phyloP scores from a whole-genome alignment of 1,140 invertebrate species.

The roundworm (Caenorhabditis elegans) region WBcel235 BX284605.5:4888001-4888500 shows the following conservation, averaged over 20 bases:
- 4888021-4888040: not conserved
- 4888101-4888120: conserved; percentile 21
- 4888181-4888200: not conserved
- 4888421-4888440: not conserved
- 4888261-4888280: not conserved
- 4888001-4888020: conserved; percentile 28
- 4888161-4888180: not conserved
- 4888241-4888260: not conserved
- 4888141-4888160: not conserved
- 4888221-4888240: not conserved
- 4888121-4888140: conserved; percentile 32
- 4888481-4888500: too few relatives aligned
- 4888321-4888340: not conserved
- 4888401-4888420: not conserved
- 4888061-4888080: conserved; percentile 31
- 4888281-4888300: not conserved
- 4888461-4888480: too few relatives aligned
- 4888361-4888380: not conserved
- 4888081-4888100: conserved; percentile 10
- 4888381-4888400: not conserved
- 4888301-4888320: not conserved
- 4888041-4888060: not conserved
- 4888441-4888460: too few relatives aligned
- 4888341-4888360: not conserved
- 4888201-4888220: not conserved